Conservation (phyloP, 2,113 vertebrate genomes). For the Upupa epops region DNA sequence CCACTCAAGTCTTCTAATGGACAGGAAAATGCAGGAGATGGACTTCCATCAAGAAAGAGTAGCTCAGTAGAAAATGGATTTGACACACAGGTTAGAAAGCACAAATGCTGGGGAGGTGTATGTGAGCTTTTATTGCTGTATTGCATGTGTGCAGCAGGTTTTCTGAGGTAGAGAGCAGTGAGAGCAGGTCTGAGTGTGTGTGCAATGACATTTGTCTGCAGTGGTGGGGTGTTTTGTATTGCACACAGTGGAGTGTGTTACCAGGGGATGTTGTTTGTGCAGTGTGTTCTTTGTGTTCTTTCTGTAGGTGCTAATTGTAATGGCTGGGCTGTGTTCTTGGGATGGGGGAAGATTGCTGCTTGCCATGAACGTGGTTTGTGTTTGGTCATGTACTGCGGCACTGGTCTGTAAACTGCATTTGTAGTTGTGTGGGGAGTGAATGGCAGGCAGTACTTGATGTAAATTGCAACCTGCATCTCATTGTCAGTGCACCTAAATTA, state of each 20-base stretch:
- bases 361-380: not conserved
- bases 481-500: not conserved
- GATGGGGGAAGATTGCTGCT: not conserved
- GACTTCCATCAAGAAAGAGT: conserved; percentile 67
- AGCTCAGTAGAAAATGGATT: conserved; percentile 75
- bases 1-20: conserved; percentile 80
- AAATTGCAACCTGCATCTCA: not conserved
- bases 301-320: not conserved
- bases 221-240: not conserved
- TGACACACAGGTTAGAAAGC: conserved; percentile 87
- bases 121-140: not conserved
- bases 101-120: not conserved
- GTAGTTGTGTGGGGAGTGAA: not conserved
- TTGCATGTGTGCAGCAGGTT: not conserved
- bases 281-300: conserved; percentile 34
- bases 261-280: not conserved
- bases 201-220: not conserved
- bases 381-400: not conserved
- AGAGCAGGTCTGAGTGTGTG: not conserved
- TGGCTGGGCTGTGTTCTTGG: not conserved
- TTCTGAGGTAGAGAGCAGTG: not conserved
- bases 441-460: conserved; percentile 5
- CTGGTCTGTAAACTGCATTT: too few species aligned
- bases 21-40: conserved; percentile 71
- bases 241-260: not conserved